phyloP scores from a whole-genome alignment of 1,140 invertebrate species.

The Drosophila nebulosa region DNA sequence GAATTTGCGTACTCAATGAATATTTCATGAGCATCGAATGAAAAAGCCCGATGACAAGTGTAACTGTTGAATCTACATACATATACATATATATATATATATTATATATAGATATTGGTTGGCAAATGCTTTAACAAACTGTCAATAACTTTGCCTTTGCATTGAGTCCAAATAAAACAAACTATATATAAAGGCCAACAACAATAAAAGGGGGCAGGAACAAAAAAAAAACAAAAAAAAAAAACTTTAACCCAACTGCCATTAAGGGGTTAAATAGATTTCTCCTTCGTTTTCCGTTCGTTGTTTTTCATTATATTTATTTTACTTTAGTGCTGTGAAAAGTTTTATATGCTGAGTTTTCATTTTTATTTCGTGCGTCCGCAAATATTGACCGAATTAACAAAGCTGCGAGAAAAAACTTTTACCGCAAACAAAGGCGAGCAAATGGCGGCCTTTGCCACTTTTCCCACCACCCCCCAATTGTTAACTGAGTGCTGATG shows the following conservation, averaged over 20 bases:
- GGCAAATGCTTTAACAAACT: conserved; percentile 10
- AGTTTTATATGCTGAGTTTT: conserved; percentile 69
- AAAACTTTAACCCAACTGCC: conserved; percentile 50
- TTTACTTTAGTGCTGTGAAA: conserved; percentile 42
- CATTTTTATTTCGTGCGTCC: conserved; percentile 78
- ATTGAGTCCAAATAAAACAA: conserved; percentile 8
- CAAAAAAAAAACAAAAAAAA: too few species aligned
- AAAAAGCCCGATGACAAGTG: conserved; percentile 5
- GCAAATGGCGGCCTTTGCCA: conserved; percentile 24
- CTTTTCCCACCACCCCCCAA: background rate
- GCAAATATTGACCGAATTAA: conserved; percentile 79
- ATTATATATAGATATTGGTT: background rate
- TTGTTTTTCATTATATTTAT: conserved; percentile 41
- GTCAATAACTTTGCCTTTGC: conserved; percentile 30
- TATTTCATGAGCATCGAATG: conserved; percentile 39
- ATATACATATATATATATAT: background rate
- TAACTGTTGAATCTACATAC: conserved; percentile 23
- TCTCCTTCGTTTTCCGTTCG: conserved; percentile 5
- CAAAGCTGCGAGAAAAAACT: conserved; percentile 61
- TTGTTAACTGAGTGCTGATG: conserved; percentile 9
- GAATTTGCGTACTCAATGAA: conserved; percentile 46
- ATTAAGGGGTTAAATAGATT: conserved; percentile 74
- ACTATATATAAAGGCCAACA: too few species aligned
- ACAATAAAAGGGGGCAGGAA: background rate
- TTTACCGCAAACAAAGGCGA: conserved; percentile 61